phyloP scores from a whole-genome alignment of 2,888 invertebrate species.

The Stenodema calcarata region DNA sequence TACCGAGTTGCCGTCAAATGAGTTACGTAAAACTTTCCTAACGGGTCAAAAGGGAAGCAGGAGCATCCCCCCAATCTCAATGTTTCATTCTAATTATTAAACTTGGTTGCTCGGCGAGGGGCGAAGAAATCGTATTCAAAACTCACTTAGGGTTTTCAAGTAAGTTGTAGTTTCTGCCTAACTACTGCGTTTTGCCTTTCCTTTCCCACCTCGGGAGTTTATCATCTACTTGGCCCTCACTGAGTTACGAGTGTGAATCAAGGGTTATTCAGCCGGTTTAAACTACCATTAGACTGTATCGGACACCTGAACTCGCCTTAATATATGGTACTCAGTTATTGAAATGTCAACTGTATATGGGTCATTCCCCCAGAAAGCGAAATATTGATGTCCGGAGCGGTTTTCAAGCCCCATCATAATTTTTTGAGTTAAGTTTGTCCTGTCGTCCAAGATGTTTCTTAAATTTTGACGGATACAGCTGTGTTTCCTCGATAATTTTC shows the following conservation, averaged over 20 bases:
- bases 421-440: too few relatives aligned
- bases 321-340: too few relatives aligned
- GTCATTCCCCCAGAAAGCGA: too few relatives aligned
- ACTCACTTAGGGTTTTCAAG: not conserved
- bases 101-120: not conserved
- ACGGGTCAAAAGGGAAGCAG: not conserved
- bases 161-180: not conserved
- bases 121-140: not conserved
- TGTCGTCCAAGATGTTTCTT: too few relatives aligned
- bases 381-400: too few relatives aligned
- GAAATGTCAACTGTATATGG: too few relatives aligned
- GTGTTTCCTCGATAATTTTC: too few relatives aligned
- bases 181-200: not conserved
- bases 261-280: not conserved
- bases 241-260: not conserved
- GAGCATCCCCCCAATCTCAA: not conserved
- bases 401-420: too few relatives aligned
- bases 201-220: not conserved
- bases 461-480: too few relatives aligned
- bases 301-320: too few relatives aligned
- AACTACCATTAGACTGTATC: not conserved
- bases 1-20: not conserved
- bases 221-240: not conserved
- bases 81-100: slow-evolving; percentile 34
- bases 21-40: slow-evolving; percentile 6